Conservation (phyloP, 1,140 invertebrate species). For the Telenomus remus region DNA sequence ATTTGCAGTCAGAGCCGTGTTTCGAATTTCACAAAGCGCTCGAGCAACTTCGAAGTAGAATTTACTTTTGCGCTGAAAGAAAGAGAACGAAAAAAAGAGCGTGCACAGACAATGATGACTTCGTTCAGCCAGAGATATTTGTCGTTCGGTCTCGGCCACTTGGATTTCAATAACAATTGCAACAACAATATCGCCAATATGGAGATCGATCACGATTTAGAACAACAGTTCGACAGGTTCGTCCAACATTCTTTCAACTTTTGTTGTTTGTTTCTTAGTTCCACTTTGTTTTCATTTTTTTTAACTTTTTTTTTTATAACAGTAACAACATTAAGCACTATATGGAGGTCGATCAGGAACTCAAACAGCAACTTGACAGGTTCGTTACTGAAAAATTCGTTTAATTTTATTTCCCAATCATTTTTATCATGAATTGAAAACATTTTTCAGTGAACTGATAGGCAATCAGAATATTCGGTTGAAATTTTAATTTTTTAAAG, state of each 20-base stretch:
- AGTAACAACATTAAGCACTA: too few relatives aligned
- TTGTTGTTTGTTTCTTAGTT: background rate
- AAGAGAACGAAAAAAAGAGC: too few relatives aligned
- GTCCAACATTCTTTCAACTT: background rate
- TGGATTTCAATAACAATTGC: conserved; percentile 56
- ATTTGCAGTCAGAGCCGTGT: conserved; percentile 18
- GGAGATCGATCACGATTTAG: conserved; percentile 47
- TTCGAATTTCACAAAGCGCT: background rate
- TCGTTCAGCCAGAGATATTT: conserved; percentile 48
- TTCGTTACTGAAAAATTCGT: too few relatives aligned
- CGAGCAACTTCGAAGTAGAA: too few relatives aligned
- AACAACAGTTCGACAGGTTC: conserved; percentile 44
- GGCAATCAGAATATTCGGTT: too few relatives aligned
- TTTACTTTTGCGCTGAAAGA: too few relatives aligned
- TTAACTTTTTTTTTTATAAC: background rate
- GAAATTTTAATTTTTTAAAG: too few relatives aligned
- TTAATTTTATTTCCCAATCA: too few relatives aligned
- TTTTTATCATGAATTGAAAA: too few relatives aligned
- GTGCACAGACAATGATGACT: conserved; percentile 23
- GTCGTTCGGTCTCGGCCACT: conserved; percentile 40
- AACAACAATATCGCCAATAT: conserved; percentile 49
- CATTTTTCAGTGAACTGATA: too few relatives aligned
- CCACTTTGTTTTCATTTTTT: background rate
- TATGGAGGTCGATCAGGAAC: too few relatives aligned
- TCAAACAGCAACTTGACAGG: too few relatives aligned